A percentile compares a stretch with the other conserved stretches of the same genome.
phyloP scores from a whole-genome alignment of 2,797 vertebrate genomes.

The Enteromius afrohamiltoni region DNA sequence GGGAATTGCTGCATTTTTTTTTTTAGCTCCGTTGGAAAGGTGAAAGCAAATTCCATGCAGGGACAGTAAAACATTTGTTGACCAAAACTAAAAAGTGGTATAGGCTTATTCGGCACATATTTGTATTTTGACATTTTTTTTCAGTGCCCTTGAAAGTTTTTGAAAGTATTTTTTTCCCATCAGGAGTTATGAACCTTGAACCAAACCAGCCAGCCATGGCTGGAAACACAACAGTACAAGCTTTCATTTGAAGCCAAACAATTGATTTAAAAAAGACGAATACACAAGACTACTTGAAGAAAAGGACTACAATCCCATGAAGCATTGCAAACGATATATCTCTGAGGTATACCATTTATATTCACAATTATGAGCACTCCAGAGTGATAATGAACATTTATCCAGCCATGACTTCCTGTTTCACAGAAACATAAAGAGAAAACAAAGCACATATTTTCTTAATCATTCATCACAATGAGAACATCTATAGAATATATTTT shows the following conservation, averaged over 20 bases:
- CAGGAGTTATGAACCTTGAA: not conserved
- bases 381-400: too few species aligned
- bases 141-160: not conserved
- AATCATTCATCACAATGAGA: too few species aligned
- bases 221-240: not conserved
- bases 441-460: too few species aligned
- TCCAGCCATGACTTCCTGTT: too few species aligned
- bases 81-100: slow-evolving; percentile 1
- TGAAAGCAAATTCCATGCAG: not conserved
- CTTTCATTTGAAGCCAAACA: not conserved
- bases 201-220: not conserved
- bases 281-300: not conserved
- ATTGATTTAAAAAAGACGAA: not conserved
- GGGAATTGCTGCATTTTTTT: slow-evolving; percentile 45
- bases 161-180: not conserved
- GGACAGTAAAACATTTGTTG: slow-evolving; percentile 13
- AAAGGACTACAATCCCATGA: not conserved
- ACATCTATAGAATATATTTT: too few species aligned
- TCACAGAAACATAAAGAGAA: too few species aligned
- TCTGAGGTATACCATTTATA: too few species aligned
- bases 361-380: too few species aligned
- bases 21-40: not conserved
- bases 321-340: not conserved
- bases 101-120: not conserved
- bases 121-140: not conserved